phyloP scores from a whole-genome alignment of 1,140 invertebrate genomes.

The Zaprionus taronus region DNA sequence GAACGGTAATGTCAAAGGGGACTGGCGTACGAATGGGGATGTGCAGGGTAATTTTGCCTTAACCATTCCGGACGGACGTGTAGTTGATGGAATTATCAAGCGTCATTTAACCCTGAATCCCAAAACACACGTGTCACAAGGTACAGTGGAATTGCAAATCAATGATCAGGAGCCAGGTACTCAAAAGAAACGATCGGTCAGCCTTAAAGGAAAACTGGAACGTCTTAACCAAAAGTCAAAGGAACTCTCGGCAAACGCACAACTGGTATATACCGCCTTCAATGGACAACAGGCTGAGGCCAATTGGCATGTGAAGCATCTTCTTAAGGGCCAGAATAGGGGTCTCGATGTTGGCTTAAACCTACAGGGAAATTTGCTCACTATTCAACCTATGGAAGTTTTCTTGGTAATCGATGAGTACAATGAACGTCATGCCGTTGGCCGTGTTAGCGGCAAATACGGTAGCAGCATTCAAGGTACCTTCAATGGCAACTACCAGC shows the following conservation, averaged over 20 bases:
- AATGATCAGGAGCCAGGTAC: slow-evolving; percentile 70
- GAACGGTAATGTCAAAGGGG: slow-evolving; percentile 84
- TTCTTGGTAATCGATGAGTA: slow-evolving; percentile 64
- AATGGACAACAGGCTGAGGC: slow-evolving; percentile 77
- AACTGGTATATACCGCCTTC: slow-evolving; percentile 73
- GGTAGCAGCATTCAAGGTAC: slow-evolving; percentile 44
- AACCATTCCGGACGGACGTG: slow-evolving; percentile 58
- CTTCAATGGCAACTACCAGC: slow-evolving; percentile 84
- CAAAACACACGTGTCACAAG: slow-evolving; percentile 67
- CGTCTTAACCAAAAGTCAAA: slow-evolving; percentile 84
- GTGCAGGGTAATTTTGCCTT: slow-evolving; percentile 69
- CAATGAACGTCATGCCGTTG: slow-evolving; percentile 51
- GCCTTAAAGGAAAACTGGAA: slow-evolving; percentile 84
- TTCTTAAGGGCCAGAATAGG: slow-evolving; percentile 66
- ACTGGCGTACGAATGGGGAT: slow-evolving; percentile 85
- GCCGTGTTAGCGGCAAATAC: slow-evolving; percentile 62
- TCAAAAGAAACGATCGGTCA: slow-evolving; percentile 83
- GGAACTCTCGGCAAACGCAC: slow-evolving; percentile 80
- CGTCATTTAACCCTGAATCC: slow-evolving; percentile 72
- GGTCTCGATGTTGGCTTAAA: slow-evolving; percentile 51
- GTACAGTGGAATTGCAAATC: slow-evolving; percentile 74
- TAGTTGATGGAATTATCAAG: slow-evolving; percentile 76
- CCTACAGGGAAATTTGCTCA: slow-evolving; percentile 73
- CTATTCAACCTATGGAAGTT: slow-evolving; percentile 72
- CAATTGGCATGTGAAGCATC: slow-evolving; percentile 64